phyloP scores from a whole-genome alignment of 2,113 vertebrate genomes.

The Scartelaos histophorus region DNA sequence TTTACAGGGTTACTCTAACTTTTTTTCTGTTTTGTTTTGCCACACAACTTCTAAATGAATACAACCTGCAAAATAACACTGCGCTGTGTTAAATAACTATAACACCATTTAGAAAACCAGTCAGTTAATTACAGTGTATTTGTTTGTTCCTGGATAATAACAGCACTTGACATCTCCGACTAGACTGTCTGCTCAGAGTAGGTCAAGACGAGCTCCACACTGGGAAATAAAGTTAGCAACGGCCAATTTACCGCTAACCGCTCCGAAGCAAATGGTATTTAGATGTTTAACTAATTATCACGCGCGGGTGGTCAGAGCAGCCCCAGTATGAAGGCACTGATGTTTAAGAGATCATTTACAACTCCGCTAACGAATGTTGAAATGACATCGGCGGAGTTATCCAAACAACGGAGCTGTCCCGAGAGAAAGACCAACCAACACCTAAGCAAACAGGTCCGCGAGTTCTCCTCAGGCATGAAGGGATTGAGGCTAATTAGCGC shows the following conservation, averaged over 20 bases:
- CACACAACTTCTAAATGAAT: background rate
- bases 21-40: too few species aligned
- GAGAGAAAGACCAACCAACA: slow-evolving; percentile 34
- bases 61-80: background rate
- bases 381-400: slow-evolving; percentile 46
- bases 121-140: background rate
- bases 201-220: background rate
- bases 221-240: slow-evolving; percentile 3
- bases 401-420: slow-evolving; percentile 41
- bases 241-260: background rate
- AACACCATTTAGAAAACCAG: too few species aligned
- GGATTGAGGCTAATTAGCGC: slow-evolving; percentile 29
- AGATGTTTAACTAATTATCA: slow-evolving; percentile 8
- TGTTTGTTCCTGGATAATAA: background rate
- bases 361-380: slow-evolving; percentile 33
- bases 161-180: background rate
- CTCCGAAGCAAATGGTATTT: slow-evolving; percentile 5
- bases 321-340: slow-evolving; percentile 18
- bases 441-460: slow-evolving; percentile 15
- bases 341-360: slow-evolving; percentile 39
- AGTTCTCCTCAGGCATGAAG: slow-evolving; percentile 22
- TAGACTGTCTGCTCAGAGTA: background rate
- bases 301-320: background rate
- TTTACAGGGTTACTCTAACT: too few species aligned
- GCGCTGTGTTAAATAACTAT: too few species aligned